Percentiles rank a stretch among this genome's conserved stretches.
Conservation (phyloP, 2,888 invertebrate species). For the Silvanus unidentatus region DNA sequence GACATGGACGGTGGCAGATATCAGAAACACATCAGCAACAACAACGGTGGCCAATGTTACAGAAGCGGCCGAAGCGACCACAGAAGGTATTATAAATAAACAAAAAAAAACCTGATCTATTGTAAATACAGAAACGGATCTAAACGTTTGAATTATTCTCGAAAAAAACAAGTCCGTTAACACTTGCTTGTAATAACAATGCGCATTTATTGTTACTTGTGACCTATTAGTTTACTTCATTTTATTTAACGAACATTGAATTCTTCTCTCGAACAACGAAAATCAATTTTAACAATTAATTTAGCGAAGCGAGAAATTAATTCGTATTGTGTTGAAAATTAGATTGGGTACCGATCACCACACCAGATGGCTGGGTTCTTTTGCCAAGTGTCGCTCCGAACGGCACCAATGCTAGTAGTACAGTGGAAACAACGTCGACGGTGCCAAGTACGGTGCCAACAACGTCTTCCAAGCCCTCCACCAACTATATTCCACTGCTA, state of each 20-base stretch:
- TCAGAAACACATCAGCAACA: slow-evolving; percentile 24
- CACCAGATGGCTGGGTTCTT: slow-evolving; percentile 63
- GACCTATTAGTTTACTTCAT: no score
- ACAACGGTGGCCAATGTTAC: no score
- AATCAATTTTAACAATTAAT: no score
- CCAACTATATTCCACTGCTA: slow-evolving; percentile 20
- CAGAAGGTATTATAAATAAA: slow-evolving; percentile 25
- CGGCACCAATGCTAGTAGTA: slow-evolving; percentile 13
- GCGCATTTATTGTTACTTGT: no score
- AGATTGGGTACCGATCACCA: slow-evolving; percentile 59
- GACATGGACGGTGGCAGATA: slow-evolving; percentile 49
- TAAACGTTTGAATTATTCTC: no score
- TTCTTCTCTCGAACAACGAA: no score
- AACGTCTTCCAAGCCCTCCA: slow-evolving; percentile 21
- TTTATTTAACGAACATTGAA: no score
- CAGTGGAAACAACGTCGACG: slow-evolving; percentile 19
- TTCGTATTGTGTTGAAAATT: slow-evolving; percentile 17
- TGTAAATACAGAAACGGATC: no score
- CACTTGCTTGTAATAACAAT: no score
- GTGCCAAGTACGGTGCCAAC: slow-evolving; percentile 27
- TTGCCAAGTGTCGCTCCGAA: slow-evolving; percentile 41
- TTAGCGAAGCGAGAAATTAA: no score
- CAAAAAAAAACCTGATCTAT: no score
- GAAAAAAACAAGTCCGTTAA: no score
- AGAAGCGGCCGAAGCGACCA: slow-evolving; percentile 15